These are phyloP conservation scores for Perdita meconis DNA, from an alignment of 2,888 invertebrate genomes.

Conservation along the genomic window DNA sequence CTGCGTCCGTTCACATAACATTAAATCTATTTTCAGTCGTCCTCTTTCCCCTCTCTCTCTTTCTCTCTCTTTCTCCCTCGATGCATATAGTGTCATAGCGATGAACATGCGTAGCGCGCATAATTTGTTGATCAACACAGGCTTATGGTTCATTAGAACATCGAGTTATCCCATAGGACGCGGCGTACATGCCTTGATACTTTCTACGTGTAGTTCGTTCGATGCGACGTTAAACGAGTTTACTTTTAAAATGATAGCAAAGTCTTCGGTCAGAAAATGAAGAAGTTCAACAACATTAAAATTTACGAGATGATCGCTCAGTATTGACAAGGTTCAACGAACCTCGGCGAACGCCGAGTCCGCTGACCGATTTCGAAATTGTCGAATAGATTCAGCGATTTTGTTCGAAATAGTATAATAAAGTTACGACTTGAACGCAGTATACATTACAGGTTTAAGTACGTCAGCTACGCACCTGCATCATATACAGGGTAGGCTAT, in stretches of 20 bases:
- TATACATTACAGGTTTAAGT: slow-evolving; percentile 60
- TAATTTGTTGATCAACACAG: slow-evolving; percentile 56
- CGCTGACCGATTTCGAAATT: background rate
- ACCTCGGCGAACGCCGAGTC: background rate
- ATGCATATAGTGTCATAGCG: background rate
- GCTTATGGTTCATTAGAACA: slow-evolving; percentile 46
- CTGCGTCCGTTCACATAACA: slow-evolving; percentile 37
- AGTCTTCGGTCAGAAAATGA: background rate
- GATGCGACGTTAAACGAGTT: too few species aligned
- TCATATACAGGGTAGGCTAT: slow-evolving; percentile 62
- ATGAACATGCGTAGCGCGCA: slow-evolving; percentile 30
- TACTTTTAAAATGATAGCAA: background rate
- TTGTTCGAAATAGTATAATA: background rate
- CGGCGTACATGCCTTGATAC: background rate
- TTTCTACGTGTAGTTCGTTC: slow-evolving; percentile 10
- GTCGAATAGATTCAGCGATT: background rate
- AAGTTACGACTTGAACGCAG: slow-evolving; percentile 5
- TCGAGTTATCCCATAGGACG: slow-evolving; percentile 29
- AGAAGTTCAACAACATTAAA: background rate
- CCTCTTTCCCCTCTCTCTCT: slow-evolving; percentile 50
- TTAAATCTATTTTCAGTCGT: slow-evolving; percentile 62
- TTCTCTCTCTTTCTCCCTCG: slow-evolving; percentile 22
- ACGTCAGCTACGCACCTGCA: slow-evolving; percentile 60
- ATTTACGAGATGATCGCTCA: too few species aligned
- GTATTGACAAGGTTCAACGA: too few species aligned